These are phyloP conservation scores for Poeciliopsis turrubarensis DNA, from an alignment of 2,113 vertebrate genomes.

Conservation along the genomic window DNA sequence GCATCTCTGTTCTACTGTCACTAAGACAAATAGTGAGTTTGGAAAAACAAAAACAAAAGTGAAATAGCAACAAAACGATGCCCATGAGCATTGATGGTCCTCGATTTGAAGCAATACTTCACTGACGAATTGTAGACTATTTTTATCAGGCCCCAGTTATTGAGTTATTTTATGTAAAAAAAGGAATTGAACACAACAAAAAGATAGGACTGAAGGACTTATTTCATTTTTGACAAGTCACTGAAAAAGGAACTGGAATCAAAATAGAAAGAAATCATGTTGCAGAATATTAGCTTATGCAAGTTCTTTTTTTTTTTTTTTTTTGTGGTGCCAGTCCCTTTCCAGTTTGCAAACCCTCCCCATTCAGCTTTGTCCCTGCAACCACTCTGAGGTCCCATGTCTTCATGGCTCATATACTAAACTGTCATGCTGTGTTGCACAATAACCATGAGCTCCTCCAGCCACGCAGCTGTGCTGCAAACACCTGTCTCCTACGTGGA, in stretches of 20 bases:
- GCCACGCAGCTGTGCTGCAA: constrained; percentile 32
- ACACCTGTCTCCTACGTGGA: constrained; percentile 39
- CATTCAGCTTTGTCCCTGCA: no score
- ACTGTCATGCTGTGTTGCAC: constrained; percentile 46
- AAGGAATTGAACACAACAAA: no score
- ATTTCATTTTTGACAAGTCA: no score
- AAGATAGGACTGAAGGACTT: no score
- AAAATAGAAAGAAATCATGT: no score
- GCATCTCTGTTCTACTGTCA: no score
- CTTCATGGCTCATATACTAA: neutral
- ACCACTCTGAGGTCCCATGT: neutral
- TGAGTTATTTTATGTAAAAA: neutral
- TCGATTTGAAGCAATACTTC: neutral
- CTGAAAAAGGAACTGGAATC: no score
- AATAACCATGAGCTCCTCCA: neutral
- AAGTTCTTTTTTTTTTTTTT: no score
- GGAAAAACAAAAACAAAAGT: neutral
- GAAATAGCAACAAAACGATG: neutral
- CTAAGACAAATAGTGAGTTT: neutral
- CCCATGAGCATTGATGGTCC: neutral
- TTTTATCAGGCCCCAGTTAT: neutral
- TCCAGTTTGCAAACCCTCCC: neutral
- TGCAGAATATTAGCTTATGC: no score
- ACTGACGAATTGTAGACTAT: no score
- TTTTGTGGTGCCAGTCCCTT: neutral